phyloP scores from a whole-genome alignment of 2,888 invertebrate species.

The Alcis repandata region DNA sequence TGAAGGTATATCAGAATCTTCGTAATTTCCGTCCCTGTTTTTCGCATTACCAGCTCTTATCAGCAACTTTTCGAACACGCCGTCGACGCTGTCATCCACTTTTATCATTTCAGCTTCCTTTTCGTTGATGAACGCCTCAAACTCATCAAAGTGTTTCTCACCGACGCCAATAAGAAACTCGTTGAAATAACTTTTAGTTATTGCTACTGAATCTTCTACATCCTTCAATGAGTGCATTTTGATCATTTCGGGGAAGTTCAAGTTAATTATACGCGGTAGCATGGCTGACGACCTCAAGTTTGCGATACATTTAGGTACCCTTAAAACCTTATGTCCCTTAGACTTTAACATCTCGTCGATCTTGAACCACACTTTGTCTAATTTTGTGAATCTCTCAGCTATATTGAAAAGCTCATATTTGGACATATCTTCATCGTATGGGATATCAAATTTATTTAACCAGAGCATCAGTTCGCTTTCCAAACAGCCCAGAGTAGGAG shows the following conservation, averaged over 20 bases:
- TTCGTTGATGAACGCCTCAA: conserved; percentile 3
- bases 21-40: background rate
- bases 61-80: conserved; percentile 44
- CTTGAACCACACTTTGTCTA: conserved; percentile 33
- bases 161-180: conserved; percentile 6
- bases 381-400: conserved; percentile 53
- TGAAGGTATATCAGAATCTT: conserved; percentile 46
- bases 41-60: conserved; percentile 1
- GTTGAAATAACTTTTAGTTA: background rate
- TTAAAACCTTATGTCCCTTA: conserved; percentile 49
- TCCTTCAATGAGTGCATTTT: background rate
- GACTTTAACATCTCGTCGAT: conserved; percentile 46
- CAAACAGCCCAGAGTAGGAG: conserved; percentile 44
- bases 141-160: conserved; percentile 11
- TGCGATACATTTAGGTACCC: conserved; percentile 51
- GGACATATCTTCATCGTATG: conserved; percentile 46
- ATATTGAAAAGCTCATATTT: conserved; percentile 54
- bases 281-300: conserved; percentile 43
- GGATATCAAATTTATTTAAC: conserved; percentile 52
- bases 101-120: conserved; percentile 8
- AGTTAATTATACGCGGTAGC: conserved; percentile 9
- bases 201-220: background rate
- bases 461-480: conserved; percentile 52
- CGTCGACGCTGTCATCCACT: conserved; percentile 48
- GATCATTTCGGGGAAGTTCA: background rate